Evolutionary conservation across 1,140 invertebrate species (phyloP).

Genomic region (Macrosteles quadrilineatus): DNA sequence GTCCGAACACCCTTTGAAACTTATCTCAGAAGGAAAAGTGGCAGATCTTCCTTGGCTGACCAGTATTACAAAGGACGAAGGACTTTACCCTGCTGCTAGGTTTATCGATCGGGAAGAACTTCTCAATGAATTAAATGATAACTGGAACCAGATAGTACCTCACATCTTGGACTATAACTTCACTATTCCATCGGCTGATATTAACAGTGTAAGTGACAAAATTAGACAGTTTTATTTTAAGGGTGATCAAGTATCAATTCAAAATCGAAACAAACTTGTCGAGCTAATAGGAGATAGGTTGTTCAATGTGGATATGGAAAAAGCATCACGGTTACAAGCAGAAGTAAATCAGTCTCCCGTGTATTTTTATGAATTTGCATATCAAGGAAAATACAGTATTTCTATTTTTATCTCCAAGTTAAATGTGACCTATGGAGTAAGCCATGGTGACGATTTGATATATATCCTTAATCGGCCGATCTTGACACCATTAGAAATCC

Average conservation of each 20-base stretch:
- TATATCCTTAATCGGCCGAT: too few relatives aligned
- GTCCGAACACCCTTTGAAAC: conserved; percentile 43
- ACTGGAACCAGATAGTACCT: conserved; percentile 40
- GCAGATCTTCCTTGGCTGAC: conserved; percentile 44
- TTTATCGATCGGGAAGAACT: conserved; percentile 32
- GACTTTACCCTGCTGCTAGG: conserved; percentile 36
- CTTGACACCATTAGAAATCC: too few relatives aligned
- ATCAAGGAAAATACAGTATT: conserved; percentile 36
- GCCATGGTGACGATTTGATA: conserved; percentile 41
- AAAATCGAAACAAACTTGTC: neutral
- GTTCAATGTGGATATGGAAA: conserved; percentile 37
- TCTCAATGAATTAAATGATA: conserved; percentile 36
- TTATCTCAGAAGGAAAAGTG: neutral
- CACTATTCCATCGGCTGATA: conserved; percentile 30
- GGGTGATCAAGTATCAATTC: conserved; percentile 21
- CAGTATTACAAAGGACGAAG: conserved; percentile 47
- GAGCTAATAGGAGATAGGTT: conserved; percentile 41
- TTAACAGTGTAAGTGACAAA: conserved; percentile 29
- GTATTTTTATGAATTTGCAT: conserved; percentile 43
- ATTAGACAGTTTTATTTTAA: conserved; percentile 40
- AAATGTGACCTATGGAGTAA: conserved; percentile 33
- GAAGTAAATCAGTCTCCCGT: conserved; percentile 32
- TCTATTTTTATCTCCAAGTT: conserved; percentile 15
- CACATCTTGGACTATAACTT: conserved; percentile 41
- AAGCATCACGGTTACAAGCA: conserved; percentile 37